These are phyloP conservation scores for Pipistrellus pipistrellus DNA, from an alignment of 2,797 vertebrate species.

Conservation along the genomic window DNA sequence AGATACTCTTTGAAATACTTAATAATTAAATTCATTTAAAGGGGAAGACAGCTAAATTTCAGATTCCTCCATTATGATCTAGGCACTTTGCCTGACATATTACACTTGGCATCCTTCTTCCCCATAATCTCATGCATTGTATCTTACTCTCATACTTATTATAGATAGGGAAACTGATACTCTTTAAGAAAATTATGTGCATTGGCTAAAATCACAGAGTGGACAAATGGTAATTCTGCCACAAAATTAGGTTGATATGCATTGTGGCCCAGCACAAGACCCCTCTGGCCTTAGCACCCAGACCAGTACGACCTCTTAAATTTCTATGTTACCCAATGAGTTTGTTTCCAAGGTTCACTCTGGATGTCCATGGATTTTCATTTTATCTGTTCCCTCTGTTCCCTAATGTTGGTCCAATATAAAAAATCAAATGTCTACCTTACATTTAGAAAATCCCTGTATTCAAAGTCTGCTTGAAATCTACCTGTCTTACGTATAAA, in stretches of 20 bases:
- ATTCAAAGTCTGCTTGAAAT: not conserved
- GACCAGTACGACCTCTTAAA: not conserved
- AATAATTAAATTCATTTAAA: constrained; percentile 44
- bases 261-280: not conserved
- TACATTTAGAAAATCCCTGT: not conserved
- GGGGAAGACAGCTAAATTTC: not conserved
- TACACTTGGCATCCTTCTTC: not conserved
- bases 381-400: not conserved
- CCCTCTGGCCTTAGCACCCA: not conserved
- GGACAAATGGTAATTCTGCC: not conserved
- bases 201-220: not conserved
- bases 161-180: not conserved
- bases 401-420: not conserved
- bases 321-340: not conserved
- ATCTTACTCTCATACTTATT: not conserved
- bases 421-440: not conserved
- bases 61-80: not conserved
- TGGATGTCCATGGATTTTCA: not conserved
- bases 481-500: not conserved
- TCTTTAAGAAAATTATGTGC: not conserved
- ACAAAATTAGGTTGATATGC: not conserved
- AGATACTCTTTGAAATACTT: constrained; percentile 35
- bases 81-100: not conserved
- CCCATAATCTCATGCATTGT: not conserved
- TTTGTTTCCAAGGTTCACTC: not conserved